Conservation (phyloP, 2,113 vertebrate genomes). For the Murina feae region DNA sequence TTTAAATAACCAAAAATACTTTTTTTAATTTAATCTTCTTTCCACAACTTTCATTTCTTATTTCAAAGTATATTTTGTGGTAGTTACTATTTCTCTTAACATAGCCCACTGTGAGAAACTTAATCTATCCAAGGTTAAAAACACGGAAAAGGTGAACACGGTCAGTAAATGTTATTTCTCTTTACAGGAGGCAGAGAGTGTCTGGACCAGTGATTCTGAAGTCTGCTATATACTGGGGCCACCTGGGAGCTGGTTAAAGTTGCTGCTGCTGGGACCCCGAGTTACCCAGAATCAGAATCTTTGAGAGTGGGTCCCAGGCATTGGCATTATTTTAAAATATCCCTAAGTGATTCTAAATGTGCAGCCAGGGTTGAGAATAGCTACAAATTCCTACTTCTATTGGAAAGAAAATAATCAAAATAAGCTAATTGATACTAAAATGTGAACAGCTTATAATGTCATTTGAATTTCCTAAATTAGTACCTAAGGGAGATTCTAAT, state of each 20-base stretch:
- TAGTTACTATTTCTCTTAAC: neutral
- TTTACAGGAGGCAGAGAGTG: neutral
- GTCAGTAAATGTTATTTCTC: neutral
- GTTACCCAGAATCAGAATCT: neutral
- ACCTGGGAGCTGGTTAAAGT: neutral
- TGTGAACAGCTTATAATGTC: neutral
- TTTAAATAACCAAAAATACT: neutral
- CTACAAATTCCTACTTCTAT: neutral
- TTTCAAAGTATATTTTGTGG: slow-evolving; percentile 22
- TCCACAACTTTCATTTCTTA: slow-evolving; percentile 26
- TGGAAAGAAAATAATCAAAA: neutral
- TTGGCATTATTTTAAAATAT: neutral
- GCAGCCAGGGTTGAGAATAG: neutral
- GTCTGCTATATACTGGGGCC: neutral
- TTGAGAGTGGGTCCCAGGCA: neutral
- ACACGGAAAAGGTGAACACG: neutral
- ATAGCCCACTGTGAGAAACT: neutral
- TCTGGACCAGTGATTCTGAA: neutral
- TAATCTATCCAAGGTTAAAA: neutral
- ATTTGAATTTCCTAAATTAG: slow-evolving; percentile 4
- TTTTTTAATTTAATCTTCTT: neutral
- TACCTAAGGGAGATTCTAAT: neutral
- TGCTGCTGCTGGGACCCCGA: neutral
- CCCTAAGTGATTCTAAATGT: neutral
- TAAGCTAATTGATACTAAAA: neutral